A percentile compares a stretch with the other conserved stretches of the same genome.
phyloP scores from a whole-genome alignment of 2,113 vertebrate species.

The Rhinopithecus roxellana region DNA sequence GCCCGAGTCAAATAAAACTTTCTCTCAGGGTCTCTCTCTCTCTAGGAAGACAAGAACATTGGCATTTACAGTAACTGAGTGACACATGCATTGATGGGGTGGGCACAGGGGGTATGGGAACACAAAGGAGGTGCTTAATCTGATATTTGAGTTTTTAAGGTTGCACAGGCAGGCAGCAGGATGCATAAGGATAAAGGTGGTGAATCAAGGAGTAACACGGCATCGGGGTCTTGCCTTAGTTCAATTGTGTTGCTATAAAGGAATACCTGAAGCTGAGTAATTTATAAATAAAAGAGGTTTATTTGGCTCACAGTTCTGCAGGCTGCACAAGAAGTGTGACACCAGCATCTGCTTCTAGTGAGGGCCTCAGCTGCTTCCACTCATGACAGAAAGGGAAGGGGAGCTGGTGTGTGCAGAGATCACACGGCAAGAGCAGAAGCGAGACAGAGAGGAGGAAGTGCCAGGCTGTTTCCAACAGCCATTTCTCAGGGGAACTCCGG shows the following conservation, averaged over 20 bases:
- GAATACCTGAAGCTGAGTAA: background rate
- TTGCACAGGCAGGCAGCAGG: background rate
- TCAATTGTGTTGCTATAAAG: background rate
- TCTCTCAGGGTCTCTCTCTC: background rate
- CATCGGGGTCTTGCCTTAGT: background rate
- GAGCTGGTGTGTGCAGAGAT: background rate
- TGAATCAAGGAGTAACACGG: fast-evolving
- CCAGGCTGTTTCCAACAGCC: background rate
- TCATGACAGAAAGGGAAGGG: background rate
- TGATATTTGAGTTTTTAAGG: background rate
- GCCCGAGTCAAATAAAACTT: background rate
- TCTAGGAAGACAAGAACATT: background rate
- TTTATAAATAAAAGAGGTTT: background rate
- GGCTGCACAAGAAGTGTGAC: background rate
- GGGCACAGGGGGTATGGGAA: background rate
- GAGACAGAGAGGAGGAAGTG: background rate
- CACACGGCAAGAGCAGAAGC: background rate
- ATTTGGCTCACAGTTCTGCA: background rate
- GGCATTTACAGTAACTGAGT: too few species aligned
- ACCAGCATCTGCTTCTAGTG: background rate
- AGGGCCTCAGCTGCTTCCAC: background rate
- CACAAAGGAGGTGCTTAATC: background rate
- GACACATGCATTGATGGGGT: fast-evolving
- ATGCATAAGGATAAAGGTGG: background rate
- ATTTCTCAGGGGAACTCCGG: background rate